Percentiles rank a stretch among this genome's conserved stretches.
phyloP scores from a whole-genome alignment of 2,113 vertebrate species.

The Erythrolamprus reginae region DNA sequence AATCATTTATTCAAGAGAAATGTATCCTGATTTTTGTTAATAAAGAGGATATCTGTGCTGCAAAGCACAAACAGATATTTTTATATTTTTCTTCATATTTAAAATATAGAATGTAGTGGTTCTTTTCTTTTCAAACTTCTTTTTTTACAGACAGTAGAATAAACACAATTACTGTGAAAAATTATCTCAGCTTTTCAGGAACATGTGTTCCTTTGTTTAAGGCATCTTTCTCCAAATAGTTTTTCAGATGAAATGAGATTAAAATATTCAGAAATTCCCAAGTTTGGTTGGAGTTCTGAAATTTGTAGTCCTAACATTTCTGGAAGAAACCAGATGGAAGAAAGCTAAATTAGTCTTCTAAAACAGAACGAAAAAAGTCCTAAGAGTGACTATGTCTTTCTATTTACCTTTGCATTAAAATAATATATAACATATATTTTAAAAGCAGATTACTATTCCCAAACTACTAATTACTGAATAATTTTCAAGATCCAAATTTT shows the following conservation, averaged over 20 bases:
- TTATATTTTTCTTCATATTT: not conserved
- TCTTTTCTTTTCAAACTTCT: not conserved
- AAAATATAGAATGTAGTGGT: not conserved
- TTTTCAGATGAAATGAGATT: not conserved
- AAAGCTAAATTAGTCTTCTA: not conserved
- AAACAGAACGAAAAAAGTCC: not conserved
- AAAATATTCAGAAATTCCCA: not conserved
- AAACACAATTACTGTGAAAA: not conserved
- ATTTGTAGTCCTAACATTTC: not conserved
- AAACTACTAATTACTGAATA: slow-evolving; percentile 42
- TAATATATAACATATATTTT: slow-evolving; percentile 20
- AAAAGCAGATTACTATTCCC: slow-evolving; percentile 39
- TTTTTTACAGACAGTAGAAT: not conserved
- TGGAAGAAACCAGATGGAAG: not conserved
- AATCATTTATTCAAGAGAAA: not conserved
- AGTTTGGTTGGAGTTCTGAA: not conserved
- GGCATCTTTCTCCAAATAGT: not conserved
- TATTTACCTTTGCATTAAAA: not conserved
- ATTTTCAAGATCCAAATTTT: slow-evolving; percentile 44
- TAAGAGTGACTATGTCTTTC: not conserved
- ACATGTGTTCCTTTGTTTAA: not conserved
- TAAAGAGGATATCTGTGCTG: not conserved
- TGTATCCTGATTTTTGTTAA: not conserved
- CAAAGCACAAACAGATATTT: not conserved
- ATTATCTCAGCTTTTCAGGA: not conserved